Evolutionary conservation across 2,113 vertebrate species (phyloP), one percentile per base, ranked within the genome.

Genomic region (Passerina amoena): DNA sequence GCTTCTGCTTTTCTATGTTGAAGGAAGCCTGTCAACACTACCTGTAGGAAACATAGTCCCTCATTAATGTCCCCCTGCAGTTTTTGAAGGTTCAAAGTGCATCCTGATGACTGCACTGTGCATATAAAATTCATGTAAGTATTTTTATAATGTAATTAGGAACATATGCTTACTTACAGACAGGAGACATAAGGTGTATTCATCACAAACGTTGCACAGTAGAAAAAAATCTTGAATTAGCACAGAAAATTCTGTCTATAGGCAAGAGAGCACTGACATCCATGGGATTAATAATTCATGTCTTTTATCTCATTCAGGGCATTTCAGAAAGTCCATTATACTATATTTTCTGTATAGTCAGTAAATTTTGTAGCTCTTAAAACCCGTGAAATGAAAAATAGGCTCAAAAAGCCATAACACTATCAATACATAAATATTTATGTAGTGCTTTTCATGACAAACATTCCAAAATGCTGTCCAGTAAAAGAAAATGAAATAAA

Each of bases 401-500:
- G 92, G 31, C 93, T 97, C 83, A 71, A 97, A 97, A 98, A 97
- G 50, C 96, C 85, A 56, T 98, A 98, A 97, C 75, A 94, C 96
- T 94, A 98, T 97, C 97, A 97, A 98, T 97, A 97, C 96, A 97
- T 98, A 97, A 98, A 98, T 98, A 98, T 98, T 98, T 97, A 98
- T 98, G 91, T 93, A 93, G 91, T 75, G 95, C 85, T 97, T 98
- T 97, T 97, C 94, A 98, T 97, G 97, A 97, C 92, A 98, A 98
- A 98, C 56, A 95, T 97, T 97, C 87, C 31, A 9, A 97, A 98
- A 89, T 92, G 80, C 81, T 97, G 90, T 91, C 81, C 44, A 83
- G 86, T 96, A 97, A 97, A 95, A 96, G 86, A 97, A 97, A 97
- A 90, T 86, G 45, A 97, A 97, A 94, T 92, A 97, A 98, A 94